Evolutionary conservation across 2,797 vertebrate genomes (phyloP).

Genomic region (Tapera naevia): DNA sequence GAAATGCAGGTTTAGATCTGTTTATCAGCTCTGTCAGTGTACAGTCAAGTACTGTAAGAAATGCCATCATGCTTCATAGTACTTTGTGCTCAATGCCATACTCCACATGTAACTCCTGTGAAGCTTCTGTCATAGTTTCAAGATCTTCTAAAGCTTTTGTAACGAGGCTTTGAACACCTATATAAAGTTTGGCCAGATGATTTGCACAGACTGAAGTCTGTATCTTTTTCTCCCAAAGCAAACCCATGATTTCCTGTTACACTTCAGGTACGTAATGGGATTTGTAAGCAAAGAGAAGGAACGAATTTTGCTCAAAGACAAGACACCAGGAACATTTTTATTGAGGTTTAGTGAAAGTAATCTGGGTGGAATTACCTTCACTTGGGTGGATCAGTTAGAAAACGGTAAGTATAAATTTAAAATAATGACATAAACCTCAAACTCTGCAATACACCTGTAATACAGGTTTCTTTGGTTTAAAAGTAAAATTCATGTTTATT

Average conservation of each 20-base stretch:
- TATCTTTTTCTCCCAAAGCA: not conserved
- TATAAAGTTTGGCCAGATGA: not conserved
- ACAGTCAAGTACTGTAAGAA: not conserved
- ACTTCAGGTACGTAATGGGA: constrained; percentile 90
- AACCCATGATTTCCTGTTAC: not conserved
- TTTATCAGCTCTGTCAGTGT: not conserved
- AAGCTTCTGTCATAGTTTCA: not conserved
- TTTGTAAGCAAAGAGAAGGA: constrained; percentile 98
- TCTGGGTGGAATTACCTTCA: constrained; percentile 96
- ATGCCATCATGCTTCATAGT: not conserved
- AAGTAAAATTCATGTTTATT: not conserved
- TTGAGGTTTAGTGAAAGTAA: constrained; percentile 96
- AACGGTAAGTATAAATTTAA: constrained; percentile 79
- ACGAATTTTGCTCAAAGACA: constrained; percentile 88
- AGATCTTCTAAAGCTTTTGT: not conserved
- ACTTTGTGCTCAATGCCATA: not conserved
- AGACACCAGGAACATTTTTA: constrained; percentile 91
- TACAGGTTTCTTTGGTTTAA: not conserved
- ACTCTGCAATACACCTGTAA: not conserved
- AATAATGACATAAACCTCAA: not conserved
- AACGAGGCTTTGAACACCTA: not conserved
- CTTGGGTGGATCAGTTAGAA: constrained; percentile 92
- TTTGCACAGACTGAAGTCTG: not conserved
- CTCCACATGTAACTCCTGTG: not conserved
- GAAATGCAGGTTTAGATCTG: not conserved